phyloP scores from a whole-genome alignment of 1,140 invertebrate species.

The Halictus rubicundus region DNA sequence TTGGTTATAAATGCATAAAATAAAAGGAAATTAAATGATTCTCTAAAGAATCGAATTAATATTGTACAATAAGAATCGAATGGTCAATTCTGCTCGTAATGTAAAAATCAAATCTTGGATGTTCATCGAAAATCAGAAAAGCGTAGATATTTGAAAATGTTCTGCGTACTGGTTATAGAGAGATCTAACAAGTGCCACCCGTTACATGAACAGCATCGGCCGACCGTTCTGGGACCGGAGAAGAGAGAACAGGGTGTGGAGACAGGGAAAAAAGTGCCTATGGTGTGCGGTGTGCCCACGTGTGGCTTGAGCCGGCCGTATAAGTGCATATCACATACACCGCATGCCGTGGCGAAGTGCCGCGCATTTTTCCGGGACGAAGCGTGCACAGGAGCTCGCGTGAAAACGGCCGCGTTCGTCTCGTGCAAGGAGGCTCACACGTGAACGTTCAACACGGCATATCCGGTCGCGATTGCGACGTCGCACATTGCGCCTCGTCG shows the following conservation, averaged over 20 bases:
- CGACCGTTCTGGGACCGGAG: slow-evolving; percentile 17
- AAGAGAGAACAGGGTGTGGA: slow-evolving; percentile 59
- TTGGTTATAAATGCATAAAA: no score
- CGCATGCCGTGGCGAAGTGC: slow-evolving; percentile 36
- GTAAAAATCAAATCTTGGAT: no score
- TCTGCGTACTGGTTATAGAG: not conserved
- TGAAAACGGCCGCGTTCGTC: slow-evolving; percentile 14
- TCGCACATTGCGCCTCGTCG: no score
- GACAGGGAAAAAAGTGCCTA: slow-evolving; percentile 49
- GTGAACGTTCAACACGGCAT: not conserved
- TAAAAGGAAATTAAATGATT: no score
- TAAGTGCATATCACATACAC: slow-evolving; percentile 63
- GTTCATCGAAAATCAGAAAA: no score
- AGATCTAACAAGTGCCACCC: slow-evolving; percentile 29
- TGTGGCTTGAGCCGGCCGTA: slow-evolving; percentile 53
- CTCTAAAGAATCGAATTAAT: no score
- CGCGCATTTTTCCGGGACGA: slow-evolving; percentile 37
- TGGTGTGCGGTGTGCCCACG: slow-evolving; percentile 60
- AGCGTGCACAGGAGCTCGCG: slow-evolving; percentile 17
- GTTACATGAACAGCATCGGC: slow-evolving; percentile 42
- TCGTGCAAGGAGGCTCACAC: not conserved
- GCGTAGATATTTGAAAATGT: not conserved
- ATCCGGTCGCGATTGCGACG: slow-evolving; percentile 7
- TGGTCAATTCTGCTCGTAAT: no score
- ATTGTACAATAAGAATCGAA: no score